Evolutionary conservation across 2,113 vertebrate species (phyloP), one percentile per base, ranked within the genome.

Genomic region (Procavia capensis): DNA sequence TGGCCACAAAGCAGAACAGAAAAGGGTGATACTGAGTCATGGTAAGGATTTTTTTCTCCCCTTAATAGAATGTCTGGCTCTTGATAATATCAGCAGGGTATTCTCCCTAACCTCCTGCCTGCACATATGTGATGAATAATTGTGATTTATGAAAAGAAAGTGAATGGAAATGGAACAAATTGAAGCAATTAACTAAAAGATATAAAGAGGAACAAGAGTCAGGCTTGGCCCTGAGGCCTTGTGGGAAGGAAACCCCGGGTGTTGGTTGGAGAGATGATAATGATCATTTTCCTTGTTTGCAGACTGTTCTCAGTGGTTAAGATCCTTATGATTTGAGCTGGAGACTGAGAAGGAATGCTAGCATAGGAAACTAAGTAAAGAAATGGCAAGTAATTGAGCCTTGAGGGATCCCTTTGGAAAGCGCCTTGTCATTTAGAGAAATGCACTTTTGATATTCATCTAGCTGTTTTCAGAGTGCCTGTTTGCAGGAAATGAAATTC

Each of bases 361-460:
- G 85, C 94, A 97, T 95, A 97, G 85, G 97, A 98, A 98, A 97
- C 96, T 89, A 95, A 98, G 95, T 97, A 97, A 97, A 96, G 96
- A 95, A 98, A 86, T 97, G 91, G 90, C 63, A 96, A 97, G 83
- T 98, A 98, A 98, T 97, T 98, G 97, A 97, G 95, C 96, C 97
- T 97, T 95, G 95, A 97, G 97, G 97, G 96, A 98, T 95, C 90
- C 85, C 90, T 88, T 91, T 91, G 91, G 93, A 95, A 93, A 70
- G 45, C 36, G 1, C 43, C 70, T 94, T 95, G 78, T 97, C 96
- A 94, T 92, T 97, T 97, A 95, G 90, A 93, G 92, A 96, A 97
- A 83, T 89, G 74, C 43, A 95, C 79, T 87, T 96, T 59, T 97
- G 96, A 95, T 97, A 95, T 85, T 98, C 96, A 61, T 96, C 83